These are phyloP conservation scores for Lasioglossum baleicum DNA, from an alignment of 1,140 invertebrate genomes.

Conservation along the genomic window DNA sequence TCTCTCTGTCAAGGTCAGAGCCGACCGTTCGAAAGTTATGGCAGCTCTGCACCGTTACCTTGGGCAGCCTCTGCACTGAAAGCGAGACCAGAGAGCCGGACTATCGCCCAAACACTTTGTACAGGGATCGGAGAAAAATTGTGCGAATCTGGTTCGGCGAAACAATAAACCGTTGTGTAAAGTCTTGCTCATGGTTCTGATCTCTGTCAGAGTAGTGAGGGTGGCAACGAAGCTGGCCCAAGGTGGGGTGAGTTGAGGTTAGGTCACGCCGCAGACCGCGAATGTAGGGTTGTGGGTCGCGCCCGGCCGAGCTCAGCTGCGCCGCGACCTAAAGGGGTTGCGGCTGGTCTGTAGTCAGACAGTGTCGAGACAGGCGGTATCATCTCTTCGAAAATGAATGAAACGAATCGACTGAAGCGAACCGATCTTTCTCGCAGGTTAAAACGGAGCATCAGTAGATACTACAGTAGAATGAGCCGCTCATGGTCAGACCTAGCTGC, in stretches of 20 bases:
- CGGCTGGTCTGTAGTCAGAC: conserved; percentile 56
- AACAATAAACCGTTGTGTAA: conserved; percentile 56
- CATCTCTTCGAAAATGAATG: no score
- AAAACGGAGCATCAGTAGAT: no score
- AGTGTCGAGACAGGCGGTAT: conserved; percentile 30
- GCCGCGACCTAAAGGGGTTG: conserved; percentile 65
- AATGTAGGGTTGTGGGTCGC: conserved; percentile 80
- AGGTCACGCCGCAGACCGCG: conserved; percentile 73
- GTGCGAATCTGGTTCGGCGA: background rate
- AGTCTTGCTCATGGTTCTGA: conserved; percentile 29
- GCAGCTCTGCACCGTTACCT: conserved; percentile 34
- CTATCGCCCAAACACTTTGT: background rate
- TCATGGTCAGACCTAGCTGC: conserved; percentile 27
- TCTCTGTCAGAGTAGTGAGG: conserved; percentile 35
- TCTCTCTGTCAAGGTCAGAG: conserved; percentile 54
- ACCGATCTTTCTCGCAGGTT: no score
- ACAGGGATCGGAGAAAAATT: no score
- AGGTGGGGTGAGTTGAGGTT: conserved; percentile 72
- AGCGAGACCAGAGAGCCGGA: background rate
- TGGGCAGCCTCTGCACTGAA: background rate
- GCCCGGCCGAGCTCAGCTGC: conserved; percentile 76
- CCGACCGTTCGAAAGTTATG: conserved; percentile 41
- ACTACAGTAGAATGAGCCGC: conserved; percentile 39
- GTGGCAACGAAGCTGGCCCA: conserved; percentile 51
- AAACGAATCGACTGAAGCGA: no score